Percentiles rank a stretch among this genome's conserved stretches.
These are phyloP conservation scores for Entomobrya proxima DNA, from an alignment of 2,888 invertebrate species.

Conservation along the genomic window DNA sequence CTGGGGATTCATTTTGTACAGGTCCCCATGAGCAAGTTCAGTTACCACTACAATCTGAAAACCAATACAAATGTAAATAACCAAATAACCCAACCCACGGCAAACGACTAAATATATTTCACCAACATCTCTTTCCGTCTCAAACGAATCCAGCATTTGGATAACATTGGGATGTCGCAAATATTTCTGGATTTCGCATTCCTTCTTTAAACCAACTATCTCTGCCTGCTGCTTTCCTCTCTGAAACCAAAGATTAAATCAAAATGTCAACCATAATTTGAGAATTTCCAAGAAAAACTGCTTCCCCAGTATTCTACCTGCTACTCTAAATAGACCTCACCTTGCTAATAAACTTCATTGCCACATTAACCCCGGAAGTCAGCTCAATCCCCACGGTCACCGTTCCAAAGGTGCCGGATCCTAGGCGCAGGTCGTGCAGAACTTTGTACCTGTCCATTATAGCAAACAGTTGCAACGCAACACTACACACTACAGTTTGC, in stretches of 20 bases:
- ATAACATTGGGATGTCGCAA: conserved; percentile 95
- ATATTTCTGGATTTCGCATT: conserved; percentile 94
- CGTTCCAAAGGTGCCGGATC: conserved; percentile 96
- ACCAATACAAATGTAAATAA: not conserved
- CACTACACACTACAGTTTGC: too few relatives aligned
- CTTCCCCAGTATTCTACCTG: not conserved
- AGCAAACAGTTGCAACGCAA: too few relatives aligned
- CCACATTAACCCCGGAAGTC: conserved; percentile 85
- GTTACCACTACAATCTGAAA: conserved; percentile 91
- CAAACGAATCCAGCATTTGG: conserved; percentile 95
- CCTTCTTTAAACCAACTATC: conserved; percentile 88
- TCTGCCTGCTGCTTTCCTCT: conserved; percentile 89
- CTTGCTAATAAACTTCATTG: conserved; percentile 95
- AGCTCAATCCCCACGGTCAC: conserved; percentile 92
- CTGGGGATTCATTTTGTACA: conserved; percentile 89
- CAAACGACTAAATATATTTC: not conserved
- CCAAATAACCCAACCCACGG: not conserved
- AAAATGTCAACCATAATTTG: not conserved
- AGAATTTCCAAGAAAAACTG: too few relatives aligned
- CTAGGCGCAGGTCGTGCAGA: conserved; percentile 88
- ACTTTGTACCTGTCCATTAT: conserved; percentile 91
- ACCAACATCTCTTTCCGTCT: conserved; percentile 88
- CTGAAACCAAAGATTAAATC: conserved; percentile 78
- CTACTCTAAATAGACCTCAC: conserved; percentile 78
- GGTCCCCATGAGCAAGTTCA: conserved; percentile 93